A percentile compares a stretch with the other conserved stretches of the same genome.
These are phyloP conservation scores for Dynastes maya DNA, from an alignment of 2,888 invertebrate species.

Conservation along the genomic window DNA sequence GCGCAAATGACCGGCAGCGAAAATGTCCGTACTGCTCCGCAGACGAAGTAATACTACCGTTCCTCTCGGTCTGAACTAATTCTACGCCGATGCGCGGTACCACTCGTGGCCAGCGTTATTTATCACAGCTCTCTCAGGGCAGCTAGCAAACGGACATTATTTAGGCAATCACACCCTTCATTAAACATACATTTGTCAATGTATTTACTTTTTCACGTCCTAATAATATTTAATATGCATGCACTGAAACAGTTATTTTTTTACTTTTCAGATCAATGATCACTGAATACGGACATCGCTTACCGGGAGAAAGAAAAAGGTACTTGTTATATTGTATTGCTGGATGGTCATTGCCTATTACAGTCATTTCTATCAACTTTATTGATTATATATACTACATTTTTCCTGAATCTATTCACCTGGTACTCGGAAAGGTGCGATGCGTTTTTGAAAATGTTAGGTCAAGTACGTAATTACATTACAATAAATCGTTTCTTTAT, in stretches of 20 bases:
- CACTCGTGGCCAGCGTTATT: too few species aligned
- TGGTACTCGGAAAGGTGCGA: constrained; percentile 75
- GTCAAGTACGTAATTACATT: constrained; percentile 2
- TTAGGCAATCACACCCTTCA: too few species aligned
- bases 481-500: neutral
- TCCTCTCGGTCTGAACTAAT: too few species aligned
- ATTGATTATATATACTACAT: constrained; percentile 53
- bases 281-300: constrained; percentile 70
- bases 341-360: constrained; percentile 79
- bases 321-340: constrained; percentile 80
- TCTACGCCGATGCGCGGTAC: too few species aligned
- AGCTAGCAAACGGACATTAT: too few species aligned
- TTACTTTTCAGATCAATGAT: constrained; percentile 70
- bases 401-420: constrained; percentile 71
- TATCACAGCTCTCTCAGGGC: too few species aligned
- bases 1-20: too few species aligned
- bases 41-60: too few species aligned
- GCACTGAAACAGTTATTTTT: neutral
- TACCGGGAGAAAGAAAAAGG: constrained; percentile 72
- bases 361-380: constrained; percentile 66
- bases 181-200: too few species aligned
- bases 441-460: constrained; percentile 80
- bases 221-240: too few species aligned
- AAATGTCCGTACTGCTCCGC: too few species aligned
- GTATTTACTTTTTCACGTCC: too few species aligned